Conservation (phyloP, 2,797 vertebrate genomes). For the Mastacembelus armatus region DNA sequence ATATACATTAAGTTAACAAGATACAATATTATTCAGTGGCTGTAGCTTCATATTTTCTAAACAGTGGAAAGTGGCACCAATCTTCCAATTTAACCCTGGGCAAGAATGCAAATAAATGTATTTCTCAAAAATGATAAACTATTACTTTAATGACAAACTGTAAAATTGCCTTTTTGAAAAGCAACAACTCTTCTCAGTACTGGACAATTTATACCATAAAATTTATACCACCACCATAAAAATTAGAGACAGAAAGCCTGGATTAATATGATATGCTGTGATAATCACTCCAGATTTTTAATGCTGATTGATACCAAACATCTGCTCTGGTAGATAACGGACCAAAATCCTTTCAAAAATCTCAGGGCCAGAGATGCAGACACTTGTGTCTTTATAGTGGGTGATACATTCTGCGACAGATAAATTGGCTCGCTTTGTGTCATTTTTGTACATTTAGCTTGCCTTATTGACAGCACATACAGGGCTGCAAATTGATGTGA, state of each 20-base stretch:
- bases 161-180: not conserved
- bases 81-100: not conserved
- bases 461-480: slow-evolving; percentile 45
- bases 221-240: not conserved
- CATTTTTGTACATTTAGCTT: slow-evolving; percentile 53
- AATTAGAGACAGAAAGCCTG: slow-evolving; percentile 1
- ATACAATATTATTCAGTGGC: no score
- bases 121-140: not conserved
- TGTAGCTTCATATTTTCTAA: not conserved
- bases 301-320: slow-evolving; percentile 32
- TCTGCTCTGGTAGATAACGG: slow-evolving; percentile 42
- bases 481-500: slow-evolving; percentile 51
- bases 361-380: slow-evolving; percentile 43
- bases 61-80: not conserved
- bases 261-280: slow-evolving; percentile 3
- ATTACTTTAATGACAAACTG: not conserved
- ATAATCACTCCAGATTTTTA: slow-evolving; percentile 22
- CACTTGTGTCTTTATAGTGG: slow-evolving; percentile 22
- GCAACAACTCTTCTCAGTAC: no score
- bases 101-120: not conserved
- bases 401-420: slow-evolving; percentile 23
- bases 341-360: slow-evolving; percentile 39
- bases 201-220: not conserved
- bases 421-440: slow-evolving; percentile 1
- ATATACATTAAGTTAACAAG: no score